These are phyloP conservation scores for Megalonaias nervosa DNA, from an alignment of 1,140 invertebrate genomes.

Conservation along the genomic window DNA sequence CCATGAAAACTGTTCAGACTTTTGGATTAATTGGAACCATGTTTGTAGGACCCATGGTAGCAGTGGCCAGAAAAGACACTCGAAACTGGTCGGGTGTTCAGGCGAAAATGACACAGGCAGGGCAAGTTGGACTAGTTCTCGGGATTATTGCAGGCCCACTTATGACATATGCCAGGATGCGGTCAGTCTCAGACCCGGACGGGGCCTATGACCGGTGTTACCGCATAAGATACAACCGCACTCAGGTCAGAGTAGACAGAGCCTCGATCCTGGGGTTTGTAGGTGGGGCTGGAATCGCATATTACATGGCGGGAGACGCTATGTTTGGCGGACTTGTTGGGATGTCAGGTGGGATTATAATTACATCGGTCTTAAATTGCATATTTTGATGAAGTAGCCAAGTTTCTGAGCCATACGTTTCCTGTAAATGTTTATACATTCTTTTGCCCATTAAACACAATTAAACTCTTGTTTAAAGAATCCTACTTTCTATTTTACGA, in stretches of 20 bases:
- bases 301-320: slow-evolving; percentile 28
- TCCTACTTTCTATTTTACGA: too few relatives aligned
- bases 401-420: too few relatives aligned
- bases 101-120: slow-evolving; percentile 21
- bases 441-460: too few relatives aligned
- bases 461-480: too few relatives aligned
- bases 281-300: slow-evolving; percentile 7
- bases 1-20: slow-evolving; percentile 30
- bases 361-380: slow-evolving; percentile 18
- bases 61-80: slow-evolving; percentile 21
- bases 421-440: too few relatives aligned
- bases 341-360: slow-evolving; percentile 23
- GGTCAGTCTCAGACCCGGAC: slow-evolving; percentile 20
- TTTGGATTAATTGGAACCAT: slow-evolving; percentile 34
- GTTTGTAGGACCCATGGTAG: slow-evolving; percentile 28
- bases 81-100: slow-evolving; percentile 27
- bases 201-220: slow-evolving; percentile 40
- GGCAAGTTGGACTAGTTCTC: slow-evolving; percentile 26
- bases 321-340: slow-evolving; percentile 36
- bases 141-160: slow-evolving; percentile 24
- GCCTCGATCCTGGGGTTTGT: slow-evolving; percentile 15
- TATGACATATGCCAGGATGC: slow-evolving; percentile 23
- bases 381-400: not conserved
- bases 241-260: slow-evolving; percentile 28
- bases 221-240: slow-evolving; percentile 30